Base-by-base conservation (phyloP, 1,140 invertebrate species). In the Leucophenga varia region DNA sequence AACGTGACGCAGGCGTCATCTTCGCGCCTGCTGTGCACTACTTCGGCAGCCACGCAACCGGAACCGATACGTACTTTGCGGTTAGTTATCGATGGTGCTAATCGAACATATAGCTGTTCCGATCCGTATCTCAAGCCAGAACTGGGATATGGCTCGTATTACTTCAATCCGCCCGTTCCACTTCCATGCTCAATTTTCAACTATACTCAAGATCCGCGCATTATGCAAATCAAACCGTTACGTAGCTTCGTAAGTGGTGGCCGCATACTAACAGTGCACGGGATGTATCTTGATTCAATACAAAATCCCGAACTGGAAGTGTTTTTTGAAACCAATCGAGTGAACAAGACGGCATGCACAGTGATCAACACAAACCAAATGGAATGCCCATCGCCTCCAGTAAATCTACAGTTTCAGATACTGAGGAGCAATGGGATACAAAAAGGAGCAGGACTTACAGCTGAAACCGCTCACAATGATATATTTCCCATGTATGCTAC, bases 331-430 rank as follows among this genome's bases (percentile, higher is more conserved):
- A 56, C 47, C 16, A 68, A 82, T 13, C 82, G 87, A 7, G 79
- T 93, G 0, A 94, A 95, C 72, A 83, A 85, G 68, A 90, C 89
- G 2, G 79, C 86, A 18, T 98, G 95, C 75, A 81, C 81, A 17
- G 91, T 97, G 9, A 75, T 95, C 10, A 95, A 91, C 78, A 80
- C 87, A 10, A 92, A 88, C 43, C 87, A 91, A 77, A 97, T 98
- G 92, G 89, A 93, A 74, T 98, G 95, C 72, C 91, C 92, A 0
- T 93, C 93, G 55, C 95, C 95, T 14, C 84, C 90, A 3, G 84
- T 93, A 4, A 86, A 86, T 68, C 58, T 75, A 19, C 80, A 82
- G 54, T 82, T 81, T 63, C 38, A 59, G 3, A 25, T 45, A 1
- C 30, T n/a, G n/a, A n/a, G n/a, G n/a, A n/a, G n/a, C n/a, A n/a